Evolutionary conservation across 2,113 vertebrate species (phyloP), one percentile per base, ranked within the genome.

Genomic region (Lucifuga dentata): DNA sequence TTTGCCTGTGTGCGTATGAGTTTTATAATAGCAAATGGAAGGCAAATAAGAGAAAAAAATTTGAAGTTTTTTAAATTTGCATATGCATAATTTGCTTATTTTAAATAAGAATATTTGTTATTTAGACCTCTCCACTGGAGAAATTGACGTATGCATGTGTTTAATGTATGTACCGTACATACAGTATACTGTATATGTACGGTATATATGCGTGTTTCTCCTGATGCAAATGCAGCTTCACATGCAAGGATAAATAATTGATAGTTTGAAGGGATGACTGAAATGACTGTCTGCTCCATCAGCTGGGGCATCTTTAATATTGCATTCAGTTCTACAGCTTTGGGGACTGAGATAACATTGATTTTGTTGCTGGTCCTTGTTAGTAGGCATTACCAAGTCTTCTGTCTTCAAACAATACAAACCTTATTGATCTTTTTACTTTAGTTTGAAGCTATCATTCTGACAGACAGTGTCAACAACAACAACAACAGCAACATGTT

Each of bases 241-340:
- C 81, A 73, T 35, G 61, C 73, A 49, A 52, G n/a, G 6, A n/a
- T 82, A 50, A 84, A 84, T 84, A 39, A 82, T 82, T 82, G 44
- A 85, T 73, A 16, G 24, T 40, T 45, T 21, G 23, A 16, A 60
- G 20, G 29, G 6, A 70, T 40, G 57, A 32, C 39, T 43, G 49
- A 66, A 81, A 48, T 68, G 6, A 40, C 45, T 68, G 19, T 38
- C 55, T 29, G 9, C 12, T 35, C 48, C 51, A 39, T 68, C 56
- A 6, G 65, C 19, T 5, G 10, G 26, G 41, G 40, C 33, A 11
- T 50, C 21, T 64, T 85, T 61, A 69, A 48, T 81, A 68, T 62
- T 72, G 41, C 13, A 60, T 63, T 70, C 20, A 21, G 17, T 41
- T 45, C 15, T 48, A n/a, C 24, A 57, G 61, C n/a, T 49, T 21